A percentile compares a stretch with the other conserved stretches of the same genome.
Conservation (phyloP, 1,140 invertebrate species). For the Plodia interpunctella region DNA sequence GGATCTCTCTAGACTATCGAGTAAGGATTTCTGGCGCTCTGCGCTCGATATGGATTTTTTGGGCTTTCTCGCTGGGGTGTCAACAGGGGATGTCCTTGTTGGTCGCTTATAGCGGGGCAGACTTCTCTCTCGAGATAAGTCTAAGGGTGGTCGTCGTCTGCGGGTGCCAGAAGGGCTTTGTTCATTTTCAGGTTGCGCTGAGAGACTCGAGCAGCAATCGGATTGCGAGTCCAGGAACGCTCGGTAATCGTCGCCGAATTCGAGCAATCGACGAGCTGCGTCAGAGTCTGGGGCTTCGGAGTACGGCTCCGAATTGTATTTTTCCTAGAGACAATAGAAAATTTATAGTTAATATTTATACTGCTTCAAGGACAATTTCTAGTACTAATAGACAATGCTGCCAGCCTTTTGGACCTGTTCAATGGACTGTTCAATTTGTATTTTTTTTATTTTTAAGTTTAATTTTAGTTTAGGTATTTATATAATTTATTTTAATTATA, state of each 20-base stretch:
- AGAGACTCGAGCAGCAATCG: slow-evolving; percentile 87
- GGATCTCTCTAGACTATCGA: slow-evolving; percentile 71
- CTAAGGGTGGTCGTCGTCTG: slow-evolving; percentile 48
- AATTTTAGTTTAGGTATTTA: no score
- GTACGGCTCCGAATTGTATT: slow-evolving; percentile 93
- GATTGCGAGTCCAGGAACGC: slow-evolving; percentile 92
- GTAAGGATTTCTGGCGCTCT: slow-evolving; percentile 69
- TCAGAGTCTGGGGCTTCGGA: slow-evolving; percentile 93
- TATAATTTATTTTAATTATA: no score
- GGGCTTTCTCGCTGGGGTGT: slow-evolving; percentile 64
- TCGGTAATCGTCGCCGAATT: slow-evolving; percentile 95
- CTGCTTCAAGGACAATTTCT: no score
- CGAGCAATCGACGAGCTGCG: slow-evolving; percentile 86
- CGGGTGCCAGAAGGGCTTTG: slow-evolving; percentile 73
- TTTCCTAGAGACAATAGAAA: slow-evolving; percentile 82
- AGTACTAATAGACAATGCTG: no score
- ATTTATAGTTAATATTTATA: slow-evolving; percentile 4
- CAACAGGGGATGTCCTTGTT: slow-evolving; percentile 67
- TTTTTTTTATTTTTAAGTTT: no score
- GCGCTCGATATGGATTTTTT: slow-evolving; percentile 74
- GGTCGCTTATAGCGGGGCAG: slow-evolving; percentile 57
- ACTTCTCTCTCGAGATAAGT: slow-evolving; percentile 49
- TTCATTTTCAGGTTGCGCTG: slow-evolving; percentile 80
- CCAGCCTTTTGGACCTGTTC: no score
- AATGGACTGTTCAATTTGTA: no score